These are phyloP conservation scores for Macrosiphum euphorbiae DNA, from an alignment of 2,888 invertebrate genomes.

Conservation along the genomic window DNA sequence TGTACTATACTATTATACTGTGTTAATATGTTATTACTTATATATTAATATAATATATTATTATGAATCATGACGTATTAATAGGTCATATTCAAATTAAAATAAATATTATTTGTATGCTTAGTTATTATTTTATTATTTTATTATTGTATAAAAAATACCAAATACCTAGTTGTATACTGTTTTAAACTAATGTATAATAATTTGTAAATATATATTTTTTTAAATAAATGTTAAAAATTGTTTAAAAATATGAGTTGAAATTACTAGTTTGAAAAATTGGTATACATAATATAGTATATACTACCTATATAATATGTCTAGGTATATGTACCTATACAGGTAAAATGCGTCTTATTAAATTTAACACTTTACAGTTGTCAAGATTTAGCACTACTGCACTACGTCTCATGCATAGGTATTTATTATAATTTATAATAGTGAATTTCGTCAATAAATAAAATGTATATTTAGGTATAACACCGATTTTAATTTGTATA, in stretches of 20 bases:
- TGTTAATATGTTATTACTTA: background rate
- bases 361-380: too few relatives aligned
- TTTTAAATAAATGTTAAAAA: slow-evolving; percentile 57
- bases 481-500: too few relatives aligned
- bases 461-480: too few relatives aligned
- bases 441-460: too few relatives aligned
- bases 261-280: too few relatives aligned
- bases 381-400: too few relatives aligned
- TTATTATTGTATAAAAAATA: background rate
- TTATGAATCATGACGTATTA: background rate
- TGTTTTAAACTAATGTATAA: slow-evolving; percentile 44
- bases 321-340: too few relatives aligned
- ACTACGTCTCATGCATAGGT: too few relatives aligned
- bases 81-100: background rate
- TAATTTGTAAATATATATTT: slow-evolving; percentile 40
- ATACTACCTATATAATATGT: too few relatives aligned
- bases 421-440: too few relatives aligned
- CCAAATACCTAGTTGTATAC: slow-evolving; percentile 16
- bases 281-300: too few relatives aligned
- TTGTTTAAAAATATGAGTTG: background rate
- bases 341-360: too few relatives aligned
- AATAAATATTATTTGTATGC: background rate
- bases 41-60: slow-evolving; percentile 6
- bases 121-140: slow-evolving; percentile 39
- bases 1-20: slow-evolving; percentile 20